Conservation (phyloP, 1,140 invertebrate genomes). For the Drosophila kepulauana region DNA sequence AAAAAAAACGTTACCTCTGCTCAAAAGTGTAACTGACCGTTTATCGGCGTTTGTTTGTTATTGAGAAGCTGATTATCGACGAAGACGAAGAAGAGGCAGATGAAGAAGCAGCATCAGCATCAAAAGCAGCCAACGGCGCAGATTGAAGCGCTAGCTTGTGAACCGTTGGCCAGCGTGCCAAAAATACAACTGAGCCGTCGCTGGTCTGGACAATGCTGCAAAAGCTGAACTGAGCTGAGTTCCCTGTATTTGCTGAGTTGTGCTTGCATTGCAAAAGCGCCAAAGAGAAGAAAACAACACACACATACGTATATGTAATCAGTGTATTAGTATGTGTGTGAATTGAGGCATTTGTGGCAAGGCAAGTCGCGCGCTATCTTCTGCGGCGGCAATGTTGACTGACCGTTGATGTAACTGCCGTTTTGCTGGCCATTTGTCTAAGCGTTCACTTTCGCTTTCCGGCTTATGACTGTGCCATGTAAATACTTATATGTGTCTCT, state of each 20-base stretch:
- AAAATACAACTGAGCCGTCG: constrained; percentile 67
- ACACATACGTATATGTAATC: background rate
- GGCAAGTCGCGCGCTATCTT: constrained; percentile 70
- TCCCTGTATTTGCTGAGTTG: constrained; percentile 36
- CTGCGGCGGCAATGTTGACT: constrained; percentile 67
- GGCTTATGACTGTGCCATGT: constrained; percentile 32
- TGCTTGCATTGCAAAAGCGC: constrained; percentile 53
- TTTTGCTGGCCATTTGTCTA: constrained; percentile 59
- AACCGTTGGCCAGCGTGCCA: constrained; percentile 76
- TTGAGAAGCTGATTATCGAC: constrained; percentile 41
- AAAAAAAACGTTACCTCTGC: background rate
- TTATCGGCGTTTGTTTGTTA: constrained; percentile 38
- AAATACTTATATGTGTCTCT: constrained; percentile 2
- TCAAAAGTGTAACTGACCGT: constrained; percentile 24
- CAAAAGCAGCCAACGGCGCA: constrained; percentile 51
- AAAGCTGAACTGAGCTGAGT: constrained; percentile 14
- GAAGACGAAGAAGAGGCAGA: background rate
- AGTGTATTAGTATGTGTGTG: constrained; percentile 16
- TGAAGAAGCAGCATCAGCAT: constrained; percentile 9
- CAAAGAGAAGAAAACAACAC: constrained; percentile 9
- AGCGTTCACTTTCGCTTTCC: constrained; percentile 77
- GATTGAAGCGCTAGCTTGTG: constrained; percentile 61
- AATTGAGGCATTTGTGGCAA: constrained; percentile 60
- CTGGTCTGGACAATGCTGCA: constrained; percentile 33
- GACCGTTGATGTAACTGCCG: constrained; percentile 63